A percentile compares a stretch with the other conserved stretches of the same genome.
Conservation (phyloP, 2,888 invertebrate genomes). For the Pachymerium ferrugineum region DNA sequence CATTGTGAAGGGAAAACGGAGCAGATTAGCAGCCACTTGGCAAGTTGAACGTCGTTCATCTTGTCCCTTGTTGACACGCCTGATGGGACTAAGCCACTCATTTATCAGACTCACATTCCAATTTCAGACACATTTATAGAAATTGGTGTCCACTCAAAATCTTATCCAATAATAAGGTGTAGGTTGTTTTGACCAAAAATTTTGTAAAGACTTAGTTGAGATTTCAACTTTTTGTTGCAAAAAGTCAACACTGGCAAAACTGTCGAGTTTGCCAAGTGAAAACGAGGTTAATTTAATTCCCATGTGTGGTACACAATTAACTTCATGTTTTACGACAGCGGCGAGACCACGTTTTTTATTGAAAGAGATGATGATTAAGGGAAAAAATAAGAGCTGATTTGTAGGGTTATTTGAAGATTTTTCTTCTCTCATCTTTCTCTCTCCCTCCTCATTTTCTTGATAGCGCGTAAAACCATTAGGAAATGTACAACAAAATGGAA, state of each 20-base stretch:
- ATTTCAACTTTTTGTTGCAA: too few species aligned
- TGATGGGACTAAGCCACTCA: background rate
- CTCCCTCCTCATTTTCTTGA: background rate
- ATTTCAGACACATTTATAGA: conserved; percentile 7
- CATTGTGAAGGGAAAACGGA: background rate
- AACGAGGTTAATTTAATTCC: background rate
- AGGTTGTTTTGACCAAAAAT: background rate
- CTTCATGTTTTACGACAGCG: background rate
- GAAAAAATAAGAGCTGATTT: background rate
- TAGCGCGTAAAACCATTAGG: background rate
- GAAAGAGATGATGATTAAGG: background rate
- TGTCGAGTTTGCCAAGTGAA: background rate
- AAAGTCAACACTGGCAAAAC: too few species aligned
- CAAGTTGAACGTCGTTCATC: background rate
- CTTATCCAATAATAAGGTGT: background rate
- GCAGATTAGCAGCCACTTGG: conserved; percentile 13
- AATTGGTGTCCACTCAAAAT: background rate
- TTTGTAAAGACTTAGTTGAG: too few species aligned
- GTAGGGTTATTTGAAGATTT: background rate
- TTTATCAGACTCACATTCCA: conserved; percentile 13
- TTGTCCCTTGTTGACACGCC: conserved; percentile 13
- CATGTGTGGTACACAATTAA: background rate
- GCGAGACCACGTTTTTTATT: background rate
- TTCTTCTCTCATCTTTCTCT: background rate
- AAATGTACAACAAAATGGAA: background rate